Evolutionary conservation across 2,797 vertebrate genomes (phyloP), one percentile per base, ranked within the genome.

Genomic region (Chelonia mydas): DNA sequence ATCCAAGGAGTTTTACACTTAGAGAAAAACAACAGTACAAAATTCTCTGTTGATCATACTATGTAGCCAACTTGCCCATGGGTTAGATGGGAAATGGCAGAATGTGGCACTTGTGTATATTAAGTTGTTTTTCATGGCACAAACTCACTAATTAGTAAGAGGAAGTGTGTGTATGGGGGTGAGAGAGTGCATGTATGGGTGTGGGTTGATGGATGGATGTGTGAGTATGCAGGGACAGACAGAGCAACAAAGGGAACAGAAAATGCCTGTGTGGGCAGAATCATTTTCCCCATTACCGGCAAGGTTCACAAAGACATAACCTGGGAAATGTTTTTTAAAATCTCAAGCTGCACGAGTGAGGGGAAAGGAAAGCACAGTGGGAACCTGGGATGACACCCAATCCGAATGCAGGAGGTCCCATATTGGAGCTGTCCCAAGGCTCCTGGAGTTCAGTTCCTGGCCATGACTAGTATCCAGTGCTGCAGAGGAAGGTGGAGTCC

Each of bases 1-100:
- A 5, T 0, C 59, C 41, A 5, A 51, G 61, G 54, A 77, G 80
- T 55, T 68, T 9, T 0, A 1, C 41, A 0, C 11, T 3, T 6
- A 7, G 6, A 9, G 1, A 61, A 57, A 33, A 37, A 45, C 3
- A 41, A 27, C 25, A 45, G 72, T 37, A 45, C 27, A 74, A 45
- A 45, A 11, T 41, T 37, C 83, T 55, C 61, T 72, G 86, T 31
- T 53, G 83, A 53, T 2, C 8, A 9, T 3, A 6, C 76, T 0
- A 3, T 13, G 41, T 31, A 57, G 25, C 12, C 19, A 89, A 17
- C 17, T 11, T 3, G 47, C 41, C 81, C 57, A 13, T 41, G 27
- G 0, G 8, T 25, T 65, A 37, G 31, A 78, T 45, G 47, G 19
- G 65, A 81, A 84, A 83, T 0, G 27, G 33, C 10, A 47, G n/a